These are phyloP conservation scores for Bombus sylvicola DNA, from an alignment of 1,140 invertebrate species.

Conservation along the genomic window DNA sequence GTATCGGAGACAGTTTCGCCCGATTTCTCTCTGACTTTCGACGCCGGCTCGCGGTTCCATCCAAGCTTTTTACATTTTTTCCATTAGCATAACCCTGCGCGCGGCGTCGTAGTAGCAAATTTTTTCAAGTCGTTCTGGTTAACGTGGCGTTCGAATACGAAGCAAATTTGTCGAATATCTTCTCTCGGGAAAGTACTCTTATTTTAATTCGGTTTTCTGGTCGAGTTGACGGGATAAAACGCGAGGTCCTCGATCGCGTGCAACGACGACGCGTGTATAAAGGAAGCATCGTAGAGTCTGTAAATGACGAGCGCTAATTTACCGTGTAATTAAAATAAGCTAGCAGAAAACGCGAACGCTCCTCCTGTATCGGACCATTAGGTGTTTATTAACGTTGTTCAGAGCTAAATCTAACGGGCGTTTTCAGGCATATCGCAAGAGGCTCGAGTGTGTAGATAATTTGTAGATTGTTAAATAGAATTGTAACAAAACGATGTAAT, in stretches of 20 bases:
- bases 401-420: conserved; percentile 59
- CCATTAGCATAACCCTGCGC: no score
- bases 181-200: background rate
- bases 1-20: background rate
- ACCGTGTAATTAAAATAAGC: conserved; percentile 61
- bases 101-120: background rate
- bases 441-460: conserved; percentile 65
- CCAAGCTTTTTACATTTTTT: background rate
- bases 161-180: background rate
- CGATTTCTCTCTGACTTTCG: background rate
- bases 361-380: conserved; percentile 71
- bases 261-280: conserved; percentile 50
- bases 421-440: conserved; percentile 47
- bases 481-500: conserved; percentile 25
- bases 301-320: conserved; percentile 65
- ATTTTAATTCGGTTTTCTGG: background rate
- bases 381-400: conserved; percentile 70
- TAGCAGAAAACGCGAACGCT: conserved; percentile 56
- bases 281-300: conserved; percentile 60
- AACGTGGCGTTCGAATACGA: background rate
- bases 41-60: background rate
- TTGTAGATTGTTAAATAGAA: conserved; percentile 64
- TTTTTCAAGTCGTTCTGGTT: background rate
- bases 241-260: conserved; percentile 39
- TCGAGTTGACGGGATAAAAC: no score